Evolutionary conservation across 1,140 invertebrate genomes (phyloP), one percentile per base, ranked within the genome.

Genomic region (Goniozus legneri): DNA sequence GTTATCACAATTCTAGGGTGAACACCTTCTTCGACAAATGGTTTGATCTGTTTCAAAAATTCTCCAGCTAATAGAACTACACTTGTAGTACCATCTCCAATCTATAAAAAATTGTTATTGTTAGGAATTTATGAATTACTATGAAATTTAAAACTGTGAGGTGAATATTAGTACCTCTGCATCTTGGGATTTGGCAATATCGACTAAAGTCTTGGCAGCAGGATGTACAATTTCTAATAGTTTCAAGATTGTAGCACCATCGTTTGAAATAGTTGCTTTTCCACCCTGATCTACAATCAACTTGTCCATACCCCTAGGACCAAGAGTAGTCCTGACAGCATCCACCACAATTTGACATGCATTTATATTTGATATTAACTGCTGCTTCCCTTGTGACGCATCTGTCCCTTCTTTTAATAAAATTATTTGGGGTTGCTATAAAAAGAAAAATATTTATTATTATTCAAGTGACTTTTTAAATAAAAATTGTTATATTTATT

Each of bases 111-210:
- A 54, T 44, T 20, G 13, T 27, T n/a, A 52, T n/a, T 34, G 38
- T 24, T 37, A 39, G 34, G 31, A 2, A 8, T 33, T 32, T 44
- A 16, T 31, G 18, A 43, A 42, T 31, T 1, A 19, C 8, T 31
- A 50, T 22, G 15, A 31, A 40, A n/a, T 21, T 27, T 40, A 15
- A 21, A 40, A 16, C 32, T 18, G 33, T 15, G 0, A 32, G 41
- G 21, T 10, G 32, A 43, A 64, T 80, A n/a, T n/a, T n/a, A n/a
- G n/a, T 77, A 95, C 96, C 84, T 99, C 96, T 43, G 92, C 93
- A 84, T 99, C 97, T 76, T 99, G 97, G 41, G 95, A 98, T 71
- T 97, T 97, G 12, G 97, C 97, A 71, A 99, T 99, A 65, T 99
- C 97, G 12, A 99, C 97, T 33, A 99, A 76, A 12, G 91, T 97